Percentiles rank a stretch among this genome's conserved stretches.
These are phyloP conservation scores for Hydrocynus forskahlii DNA, from an alignment of 2,797 vertebrate species.

Conservation along the genomic window DNA sequence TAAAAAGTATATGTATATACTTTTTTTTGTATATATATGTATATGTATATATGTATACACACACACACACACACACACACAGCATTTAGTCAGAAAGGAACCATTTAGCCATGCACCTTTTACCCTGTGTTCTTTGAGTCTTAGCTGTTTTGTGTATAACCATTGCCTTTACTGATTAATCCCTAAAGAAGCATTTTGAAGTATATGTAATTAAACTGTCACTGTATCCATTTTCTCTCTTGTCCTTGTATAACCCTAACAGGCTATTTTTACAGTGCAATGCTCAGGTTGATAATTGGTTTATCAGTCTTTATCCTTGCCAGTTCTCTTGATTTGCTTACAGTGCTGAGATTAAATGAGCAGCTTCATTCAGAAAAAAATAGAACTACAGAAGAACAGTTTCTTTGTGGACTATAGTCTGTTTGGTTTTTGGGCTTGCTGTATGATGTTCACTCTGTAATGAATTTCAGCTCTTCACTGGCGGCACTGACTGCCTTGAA, in stretches of 20 bases:
- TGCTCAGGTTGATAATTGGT: not conserved
- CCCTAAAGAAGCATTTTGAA: no score
- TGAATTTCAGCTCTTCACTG: conserved; percentile 49
- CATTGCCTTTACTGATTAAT: no score
- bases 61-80: no score
- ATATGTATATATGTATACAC: no score
- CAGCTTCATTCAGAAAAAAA: conserved; percentile 17
- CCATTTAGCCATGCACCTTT: no score
- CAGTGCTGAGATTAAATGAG: not conserved
- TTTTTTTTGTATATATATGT: no score
- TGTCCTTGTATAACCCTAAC: not conserved
- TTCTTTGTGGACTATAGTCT: conserved; percentile 23
- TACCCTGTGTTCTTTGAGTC: no score
- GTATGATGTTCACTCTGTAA: conserved; percentile 66
- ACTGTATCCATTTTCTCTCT: not conserved
- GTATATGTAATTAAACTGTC: not conserved
- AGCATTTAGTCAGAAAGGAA: no score
- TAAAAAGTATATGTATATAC: no score
- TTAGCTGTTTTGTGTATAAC: no score
- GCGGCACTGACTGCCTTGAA: conserved; percentile 2
- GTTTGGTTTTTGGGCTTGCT: conserved; percentile 6
- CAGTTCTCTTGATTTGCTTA: not conserved
- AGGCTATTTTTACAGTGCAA: not conserved
- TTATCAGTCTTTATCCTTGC: not conserved
- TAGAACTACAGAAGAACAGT: conserved; percentile 14